A percentile compares a stretch with the other conserved stretches of the same genome.
These are phyloP conservation scores for Cassiopea andromeda DNA, from an alignment of 30 jellyfish, hydroid and myxozoan genomes.

Conservation along the genomic window DNA sequence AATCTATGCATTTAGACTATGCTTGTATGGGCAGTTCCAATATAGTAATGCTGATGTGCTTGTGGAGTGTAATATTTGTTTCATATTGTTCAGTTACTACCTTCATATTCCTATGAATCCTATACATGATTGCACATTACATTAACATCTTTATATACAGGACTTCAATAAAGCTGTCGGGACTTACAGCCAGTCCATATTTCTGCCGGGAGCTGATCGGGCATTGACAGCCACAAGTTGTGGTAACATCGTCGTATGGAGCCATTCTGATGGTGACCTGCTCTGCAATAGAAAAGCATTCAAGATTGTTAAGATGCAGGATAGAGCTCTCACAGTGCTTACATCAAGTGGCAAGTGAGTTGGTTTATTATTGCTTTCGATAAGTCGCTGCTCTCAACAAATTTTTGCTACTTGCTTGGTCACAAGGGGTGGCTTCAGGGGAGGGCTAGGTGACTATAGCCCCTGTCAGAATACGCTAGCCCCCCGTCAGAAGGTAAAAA, in stretches of 20 bases:
- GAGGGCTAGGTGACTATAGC: too few species aligned
- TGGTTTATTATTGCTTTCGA: background rate
- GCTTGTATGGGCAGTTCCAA: too few species aligned
- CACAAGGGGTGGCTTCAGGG: too few species aligned
- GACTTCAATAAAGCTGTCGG: slow-evolving; percentile 96
- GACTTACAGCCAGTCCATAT: slow-evolving; percentile 81
- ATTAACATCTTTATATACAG: slow-evolving; percentile 28
- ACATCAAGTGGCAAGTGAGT: slow-evolving; percentile 65
- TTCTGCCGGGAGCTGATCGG: slow-evolving; percentile 71
- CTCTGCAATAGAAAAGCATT: slow-evolving; percentile 83
- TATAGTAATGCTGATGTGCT: too few species aligned
- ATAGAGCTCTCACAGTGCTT: slow-evolving; percentile 81
- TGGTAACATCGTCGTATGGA: slow-evolving; percentile 96
- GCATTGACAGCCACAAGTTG: slow-evolving; percentile 94
- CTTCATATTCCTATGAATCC: too few species aligned
- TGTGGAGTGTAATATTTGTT: too few species aligned
- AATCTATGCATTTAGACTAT: too few species aligned
- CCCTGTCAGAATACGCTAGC: too few species aligned
- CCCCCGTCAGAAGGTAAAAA: too few species aligned
- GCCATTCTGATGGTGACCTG: slow-evolving; percentile 42
- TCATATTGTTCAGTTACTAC: too few species aligned
- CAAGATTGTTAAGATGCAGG: slow-evolving; percentile 87
- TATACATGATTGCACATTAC: too few species aligned
- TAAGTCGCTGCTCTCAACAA: background rate
- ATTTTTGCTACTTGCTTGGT: background rate